Evolutionary conservation across 2,113 vertebrate species (phyloP), one percentile per base, ranked within the genome.

Genomic region (Psettodes erumei): DNA sequence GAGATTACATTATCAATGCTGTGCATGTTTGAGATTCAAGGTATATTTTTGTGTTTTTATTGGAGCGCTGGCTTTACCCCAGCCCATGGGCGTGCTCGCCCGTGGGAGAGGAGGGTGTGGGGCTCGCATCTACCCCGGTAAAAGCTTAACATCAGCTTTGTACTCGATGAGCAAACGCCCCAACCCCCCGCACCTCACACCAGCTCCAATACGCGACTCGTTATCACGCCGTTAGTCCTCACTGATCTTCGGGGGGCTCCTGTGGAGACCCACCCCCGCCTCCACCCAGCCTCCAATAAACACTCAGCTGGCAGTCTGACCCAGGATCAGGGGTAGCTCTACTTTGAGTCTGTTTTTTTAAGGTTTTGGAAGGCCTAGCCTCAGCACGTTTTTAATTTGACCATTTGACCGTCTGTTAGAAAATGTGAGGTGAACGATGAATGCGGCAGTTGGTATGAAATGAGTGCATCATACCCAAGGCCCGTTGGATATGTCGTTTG

Each of bases 181-280:
- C 47, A 18, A n/a, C n/a, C 67, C 67, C 21, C 42, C 37, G 40
- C 47, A n/a, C 60, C 77, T 75, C 58, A 70, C 75, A 53, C 76
- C 35, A 67, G 47, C 76, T 42, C 54, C 77, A 79, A 56, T 55
- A n/a, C 59, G 38, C 35, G 8, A 42, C 47, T 87, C 30, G 40
- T 88, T 88, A 90, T 64, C 54, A 67, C 69, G 73, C 63, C 19
- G 32, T 89, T 84, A 82, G 79, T 77, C 33, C 61, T 84, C 65
- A 71, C 84, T 82, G 72, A 89, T 87, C 81, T 64, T 76, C 64
- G 69, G 61, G 53, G n/a, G 72, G 69, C 64, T 77, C 60, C 62
- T 69, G 72, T 79, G 7, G n/a, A 64, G 11, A 75, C 68, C 73
- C 1, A 0, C 38, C 77, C 71, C 77, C 1, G 1, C 37, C 54